phyloP scores from a whole-genome alignment of 2,888 invertebrate species.

The Watsonalla binaria region DNA sequence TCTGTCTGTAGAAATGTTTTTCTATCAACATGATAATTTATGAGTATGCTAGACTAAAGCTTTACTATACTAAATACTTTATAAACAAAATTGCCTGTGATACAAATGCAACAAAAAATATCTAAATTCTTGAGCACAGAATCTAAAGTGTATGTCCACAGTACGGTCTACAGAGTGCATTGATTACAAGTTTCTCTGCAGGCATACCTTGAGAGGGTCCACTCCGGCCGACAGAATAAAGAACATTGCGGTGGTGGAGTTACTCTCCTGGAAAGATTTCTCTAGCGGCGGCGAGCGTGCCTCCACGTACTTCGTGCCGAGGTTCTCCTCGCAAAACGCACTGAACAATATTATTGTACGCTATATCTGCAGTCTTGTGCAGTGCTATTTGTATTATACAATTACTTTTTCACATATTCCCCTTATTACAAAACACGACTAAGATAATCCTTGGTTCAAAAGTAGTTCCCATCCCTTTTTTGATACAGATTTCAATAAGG shows the following conservation, averaged over 20 bases:
- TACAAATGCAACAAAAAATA: no score
- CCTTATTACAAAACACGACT: no score
- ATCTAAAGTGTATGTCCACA: no score
- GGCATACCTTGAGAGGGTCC: constrained; percentile 88
- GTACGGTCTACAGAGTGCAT: not conserved
- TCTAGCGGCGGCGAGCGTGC: constrained; percentile 88
- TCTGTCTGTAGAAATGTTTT: no score
- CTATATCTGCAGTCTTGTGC: not conserved
- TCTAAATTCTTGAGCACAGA: no score
- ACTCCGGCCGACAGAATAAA: constrained; percentile 97
- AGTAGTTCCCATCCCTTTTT: no score
- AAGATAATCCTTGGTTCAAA: no score
- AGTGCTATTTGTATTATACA: not conserved
- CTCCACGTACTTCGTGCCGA: constrained; percentile 90
- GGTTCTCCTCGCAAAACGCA: constrained; percentile 92
- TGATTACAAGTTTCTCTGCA: not conserved
- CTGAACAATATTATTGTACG: constrained; percentile 43
- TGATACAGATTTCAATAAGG: no score
- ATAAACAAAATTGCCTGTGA: no score
- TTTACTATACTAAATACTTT: no score
- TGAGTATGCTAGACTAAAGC: no score
- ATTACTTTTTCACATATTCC: not conserved
- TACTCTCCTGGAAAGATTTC: constrained; percentile 92
- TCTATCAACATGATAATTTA: no score
- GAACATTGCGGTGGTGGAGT: constrained; percentile 91